A percentile compares a stretch with the other conserved stretches of the same genome.
phyloP scores from a whole-genome alignment of 2,113 vertebrate species.

The Phycodurus eques region DNA sequence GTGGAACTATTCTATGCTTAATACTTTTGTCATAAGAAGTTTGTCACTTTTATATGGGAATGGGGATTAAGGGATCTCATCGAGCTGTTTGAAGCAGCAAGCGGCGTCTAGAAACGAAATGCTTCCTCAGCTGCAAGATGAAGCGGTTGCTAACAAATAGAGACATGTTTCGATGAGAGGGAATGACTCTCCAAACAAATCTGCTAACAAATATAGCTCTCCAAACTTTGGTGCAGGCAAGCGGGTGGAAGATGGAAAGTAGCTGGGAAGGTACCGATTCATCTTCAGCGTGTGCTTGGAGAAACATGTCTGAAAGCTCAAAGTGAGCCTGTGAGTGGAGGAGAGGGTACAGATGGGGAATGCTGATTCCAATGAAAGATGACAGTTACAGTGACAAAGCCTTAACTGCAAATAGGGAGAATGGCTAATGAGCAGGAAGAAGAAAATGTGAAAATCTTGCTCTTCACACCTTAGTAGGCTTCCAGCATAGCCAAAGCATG shows the following conservation, averaged over 20 bases:
- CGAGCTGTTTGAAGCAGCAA: constrained; percentile 40
- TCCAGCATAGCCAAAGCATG: constrained; percentile 19
- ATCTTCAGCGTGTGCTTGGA: constrained; percentile 34
- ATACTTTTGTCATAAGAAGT: constrained; percentile 14
- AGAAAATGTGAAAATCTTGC: constrained; percentile 25
- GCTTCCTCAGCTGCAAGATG: constrained; percentile 34
- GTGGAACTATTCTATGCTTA: constrained; percentile 18
- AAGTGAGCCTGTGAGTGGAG: constrained; percentile 14
- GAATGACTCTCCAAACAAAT: constrained; percentile 55
- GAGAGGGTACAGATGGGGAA: constrained; percentile 32
- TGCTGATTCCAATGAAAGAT: constrained; percentile 53
- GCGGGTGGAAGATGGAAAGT: constrained; percentile 3
- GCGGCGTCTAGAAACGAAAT: constrained; percentile 25
- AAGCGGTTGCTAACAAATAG: constrained; percentile 38
- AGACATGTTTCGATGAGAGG: constrained; percentile 36
- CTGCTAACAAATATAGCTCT: constrained; percentile 51
- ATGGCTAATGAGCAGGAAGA: constrained; percentile 50
- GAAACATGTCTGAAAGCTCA: constrained; percentile 24
- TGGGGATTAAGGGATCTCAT: constrained; percentile 48
- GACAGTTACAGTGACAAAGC: constrained; percentile 52
- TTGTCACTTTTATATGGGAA: constrained; percentile 22
- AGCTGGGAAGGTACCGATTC: constrained; percentile 29
- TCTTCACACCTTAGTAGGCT: constrained; percentile 30
- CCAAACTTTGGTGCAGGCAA: constrained; percentile 13
- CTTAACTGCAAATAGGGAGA: constrained; percentile 18